Conservation (phyloP, 2,113 vertebrate genomes). For the Barbus barbus region DNA sequence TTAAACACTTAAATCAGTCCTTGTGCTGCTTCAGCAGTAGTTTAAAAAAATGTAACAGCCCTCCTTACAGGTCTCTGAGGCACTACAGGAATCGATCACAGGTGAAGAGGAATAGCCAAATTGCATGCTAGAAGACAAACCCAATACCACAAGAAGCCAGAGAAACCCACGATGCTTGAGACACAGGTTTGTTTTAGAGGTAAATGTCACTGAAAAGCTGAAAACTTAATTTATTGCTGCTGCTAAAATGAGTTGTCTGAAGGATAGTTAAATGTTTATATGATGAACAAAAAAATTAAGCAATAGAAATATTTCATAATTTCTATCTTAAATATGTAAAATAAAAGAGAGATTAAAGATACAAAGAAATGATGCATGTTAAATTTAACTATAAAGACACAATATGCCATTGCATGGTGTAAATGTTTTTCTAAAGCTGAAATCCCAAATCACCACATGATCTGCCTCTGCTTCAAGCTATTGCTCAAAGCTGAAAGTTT, state of each 20-base stretch:
- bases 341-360: not conserved
- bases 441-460: not conserved
- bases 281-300: not conserved
- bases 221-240: not conserved
- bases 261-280: not conserved
- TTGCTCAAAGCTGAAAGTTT: not conserved
- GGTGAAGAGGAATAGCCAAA: not conserved
- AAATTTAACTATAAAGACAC: too few relatives aligned
- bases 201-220: not conserved
- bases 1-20: constrained; percentile 51
- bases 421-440: not conserved
- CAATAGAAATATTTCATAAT: not conserved
- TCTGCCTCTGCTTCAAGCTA: not conserved
- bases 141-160: not conserved
- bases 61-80: constrained; percentile 22
- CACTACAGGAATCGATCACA: constrained; percentile 22
- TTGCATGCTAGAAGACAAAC: not conserved
- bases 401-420: not conserved
- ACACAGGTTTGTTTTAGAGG: not conserved
- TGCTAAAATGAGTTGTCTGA: not conserved
- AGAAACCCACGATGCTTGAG: not conserved
- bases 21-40: constrained; percentile 37
- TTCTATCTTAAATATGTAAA: not conserved
- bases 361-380: not conserved
- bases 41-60: constrained; percentile 11